A percentile compares a stretch with the other conserved stretches of the same genome.
Conservation (phyloP, 2,888 invertebrate species). For the Teleiodes luculella region DNA sequence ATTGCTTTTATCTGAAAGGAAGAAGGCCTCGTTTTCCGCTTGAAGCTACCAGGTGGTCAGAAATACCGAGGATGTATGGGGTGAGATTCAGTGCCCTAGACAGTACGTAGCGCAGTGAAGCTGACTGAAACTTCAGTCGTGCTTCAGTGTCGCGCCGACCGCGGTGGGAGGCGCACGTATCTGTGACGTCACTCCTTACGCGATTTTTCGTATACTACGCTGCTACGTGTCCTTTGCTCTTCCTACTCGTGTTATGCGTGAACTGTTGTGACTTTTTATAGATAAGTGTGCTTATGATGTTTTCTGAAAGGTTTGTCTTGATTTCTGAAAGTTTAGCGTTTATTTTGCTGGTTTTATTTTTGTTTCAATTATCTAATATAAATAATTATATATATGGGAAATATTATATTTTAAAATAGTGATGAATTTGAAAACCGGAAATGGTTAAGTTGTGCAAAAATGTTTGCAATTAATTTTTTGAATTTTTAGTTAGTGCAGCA, state of each 20-base stretch:
- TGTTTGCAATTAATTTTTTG: too few species aligned
- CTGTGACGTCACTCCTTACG: slow-evolving; percentile 21
- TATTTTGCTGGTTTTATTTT: neutral
- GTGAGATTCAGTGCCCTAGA: neutral
- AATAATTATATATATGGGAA: too few species aligned
- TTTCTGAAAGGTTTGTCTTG: slow-evolving; percentile 12
- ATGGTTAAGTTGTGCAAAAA: too few species aligned
- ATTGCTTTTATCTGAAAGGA: too few species aligned
- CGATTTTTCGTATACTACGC: neutral
- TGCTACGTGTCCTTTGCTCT: slow-evolving; percentile 28
- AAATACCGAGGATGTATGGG: slow-evolving; percentile 14
- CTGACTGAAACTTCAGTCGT: too few species aligned
- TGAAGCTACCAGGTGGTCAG: slow-evolving; percentile 51
- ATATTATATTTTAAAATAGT: too few species aligned
- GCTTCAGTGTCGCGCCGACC: slow-evolving; percentile 62
- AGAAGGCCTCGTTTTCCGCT: slow-evolving; percentile 27
- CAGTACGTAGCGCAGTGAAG: slow-evolving; percentile 43
- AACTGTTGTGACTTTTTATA: slow-evolving; percentile 11
- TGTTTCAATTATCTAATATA: neutral
- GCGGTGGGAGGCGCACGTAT: slow-evolving; percentile 50
- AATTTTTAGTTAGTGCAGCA: too few species aligned
- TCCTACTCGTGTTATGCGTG: slow-evolving; percentile 17
- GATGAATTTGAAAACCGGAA: too few species aligned
- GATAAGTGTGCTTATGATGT: neutral
- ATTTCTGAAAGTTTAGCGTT: neutral